phyloP scores from a whole-genome alignment of 2,888 invertebrate species.

The Lamproptera curius region DNA sequence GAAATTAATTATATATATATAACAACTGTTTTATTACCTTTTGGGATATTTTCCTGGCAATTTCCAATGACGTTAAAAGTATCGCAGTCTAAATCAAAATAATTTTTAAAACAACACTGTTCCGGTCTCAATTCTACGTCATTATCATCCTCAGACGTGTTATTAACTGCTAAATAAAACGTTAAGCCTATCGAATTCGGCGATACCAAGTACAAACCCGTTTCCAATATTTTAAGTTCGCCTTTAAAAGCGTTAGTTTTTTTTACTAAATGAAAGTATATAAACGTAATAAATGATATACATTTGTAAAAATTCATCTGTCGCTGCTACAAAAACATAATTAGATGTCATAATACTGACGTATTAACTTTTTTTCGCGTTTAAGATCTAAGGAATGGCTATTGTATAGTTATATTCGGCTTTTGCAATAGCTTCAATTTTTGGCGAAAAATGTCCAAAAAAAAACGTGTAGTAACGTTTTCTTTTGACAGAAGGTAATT shows the following conservation, averaged over 20 bases:
- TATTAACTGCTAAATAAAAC: conserved; percentile 45
- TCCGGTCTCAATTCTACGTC: conserved; percentile 46
- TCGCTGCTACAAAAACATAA: conserved; percentile 27
- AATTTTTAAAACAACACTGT: conserved; percentile 47
- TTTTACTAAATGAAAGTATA: conserved; percentile 31
- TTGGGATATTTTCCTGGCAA: conserved; percentile 36
- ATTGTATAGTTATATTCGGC: not conserved
- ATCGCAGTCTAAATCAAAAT: conserved; percentile 40
- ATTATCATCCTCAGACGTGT: conserved; percentile 40
- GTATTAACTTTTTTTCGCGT: too few relatives aligned
- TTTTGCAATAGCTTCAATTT: too few relatives aligned
- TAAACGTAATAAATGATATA: conserved; percentile 45
- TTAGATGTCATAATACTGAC: conserved; percentile 18
- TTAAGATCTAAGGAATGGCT: not conserved
- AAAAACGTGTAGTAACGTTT: too few relatives aligned
- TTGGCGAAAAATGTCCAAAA: too few relatives aligned
- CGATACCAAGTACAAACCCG: conserved; percentile 34
- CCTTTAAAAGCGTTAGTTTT: conserved; percentile 31
- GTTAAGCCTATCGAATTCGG: conserved; percentile 43
- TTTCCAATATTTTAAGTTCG: conserved; percentile 32
- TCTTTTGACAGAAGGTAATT: too few relatives aligned
- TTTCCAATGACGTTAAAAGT: conserved; percentile 45
- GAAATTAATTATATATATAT: too few relatives aligned
- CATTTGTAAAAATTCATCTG: conserved; percentile 54
- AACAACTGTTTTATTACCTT: conserved; percentile 47